Evolutionary conservation across 2,888 invertebrate species (phyloP), one percentile per base, ranked within the genome.

Genomic region (Cerastis leucographa): DNA sequence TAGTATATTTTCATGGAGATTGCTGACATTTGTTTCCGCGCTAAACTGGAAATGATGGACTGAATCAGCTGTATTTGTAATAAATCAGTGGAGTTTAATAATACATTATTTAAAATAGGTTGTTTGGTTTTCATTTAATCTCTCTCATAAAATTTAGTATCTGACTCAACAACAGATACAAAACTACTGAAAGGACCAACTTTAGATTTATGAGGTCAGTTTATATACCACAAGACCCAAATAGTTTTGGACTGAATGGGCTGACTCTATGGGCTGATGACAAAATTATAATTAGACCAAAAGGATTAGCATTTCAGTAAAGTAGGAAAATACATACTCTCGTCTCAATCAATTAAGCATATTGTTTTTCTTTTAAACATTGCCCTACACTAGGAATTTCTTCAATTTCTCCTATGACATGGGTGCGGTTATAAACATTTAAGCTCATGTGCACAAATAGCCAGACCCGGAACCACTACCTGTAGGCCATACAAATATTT

Each of bases 21-120:
- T n/a, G 76, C 56, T 78, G 81, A 81, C 82, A 80, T 76, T 82
- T 78, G 80, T 81, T 73, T 85, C 77, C 69, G 79, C 19, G 61
- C 67, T 84, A 80, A 82, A 83, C 9, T 42, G 3, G n/a, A 29
- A 49, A 70, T 81, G 62, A 77, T 74, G 12, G 14, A 81, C 64
- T 73, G 70, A 59, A 71, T 81, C 74, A 81, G 54, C 56, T 84
- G 81, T 42, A 46, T 62, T 59, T 64, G 12, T 40, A 35, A 74
- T 84, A 77, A 81, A 84, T 77, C 59, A 62, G 25, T 49, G 9
- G 22, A 70, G 44, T 70, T 66, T 29, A 19, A 22, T 71, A 35
- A 62, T 49, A 44, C 42, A 68, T 68, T 42, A 72, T 59, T 29
- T 68, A 35, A 61, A 64, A n/a, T 14, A 14, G 7, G 6, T 9